Evolutionary conservation across 2,797 vertebrate genomes (phyloP), one percentile per base, ranked within the genome.

Genomic region (Arremon aurantiirostris): DNA sequence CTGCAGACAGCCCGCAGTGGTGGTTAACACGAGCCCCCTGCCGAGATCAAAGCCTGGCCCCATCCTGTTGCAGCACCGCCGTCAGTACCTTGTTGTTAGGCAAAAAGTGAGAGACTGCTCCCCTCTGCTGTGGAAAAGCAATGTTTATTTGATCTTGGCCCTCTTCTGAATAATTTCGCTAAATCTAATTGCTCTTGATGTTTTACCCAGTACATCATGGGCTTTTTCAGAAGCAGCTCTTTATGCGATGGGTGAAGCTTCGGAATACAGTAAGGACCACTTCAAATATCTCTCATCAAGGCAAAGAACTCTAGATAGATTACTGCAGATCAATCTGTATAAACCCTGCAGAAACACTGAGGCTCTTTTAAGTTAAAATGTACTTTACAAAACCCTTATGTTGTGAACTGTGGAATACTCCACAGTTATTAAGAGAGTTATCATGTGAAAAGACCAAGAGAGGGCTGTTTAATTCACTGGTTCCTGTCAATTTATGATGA

Each of bases 141-240:
- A 87, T 94, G 91, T 96, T 96, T 96, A 95, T 97, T 97, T 97
- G 97, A 97, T 97, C 97, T 97, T 49, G 90, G 70, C 93, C 95
- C 95, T 95, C 94, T 95, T 93, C 95, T 96, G 97, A 97, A 96
- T 97, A 96, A 97, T 96, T 97, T 97, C 80, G 14, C 92, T 95
- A 90, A 96, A 94, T 96, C 91, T 96, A 96, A 97, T 97, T 96
- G 96, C 96, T 96, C 97, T 97, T 97, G 96, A 97, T 97, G 94
- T 97, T 95, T 90, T 79, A 94, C 86, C 91, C 92, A 64, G 95
- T 68, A 94, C 93, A 97, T 87, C 87, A 30, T 4, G 90, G 82
- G 94, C 88, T 97, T 89, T 93, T 96, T 96, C 89, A 96, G 87
- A 94, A 95, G 89, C 6, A 91, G 84, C 89, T 96, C 83, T 94